Evolutionary conservation across 2,797 vertebrate species (phyloP), one percentile per base, ranked within the genome.

Genomic region (Coregonus sp.): DNA sequence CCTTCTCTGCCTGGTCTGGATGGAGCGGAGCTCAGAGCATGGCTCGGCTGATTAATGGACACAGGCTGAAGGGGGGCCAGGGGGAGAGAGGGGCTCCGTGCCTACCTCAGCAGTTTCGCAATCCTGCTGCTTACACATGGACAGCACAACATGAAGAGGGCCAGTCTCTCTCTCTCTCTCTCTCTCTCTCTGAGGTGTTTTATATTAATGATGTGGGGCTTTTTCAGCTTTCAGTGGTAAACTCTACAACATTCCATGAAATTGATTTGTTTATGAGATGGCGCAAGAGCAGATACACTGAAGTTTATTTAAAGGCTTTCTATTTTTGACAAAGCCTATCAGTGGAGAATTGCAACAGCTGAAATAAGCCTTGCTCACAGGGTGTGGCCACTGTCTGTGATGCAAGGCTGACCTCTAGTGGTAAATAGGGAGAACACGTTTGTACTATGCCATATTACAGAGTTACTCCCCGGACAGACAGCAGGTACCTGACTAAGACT

Each of bases 91-190:
- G 12, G 72, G 33, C 51, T 59, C 51, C 73, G 76, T 94, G 93
- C 92, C 90, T 78, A 94, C 92, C 92, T 94, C 93, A 94, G 94
- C 93, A 94, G 90, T 94, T 94, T 94, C 93, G 91, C 92, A 94
- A 94, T 94, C 93, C 92, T 90, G 40, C 47, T n/a, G 35, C 80
- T 25, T 51, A n/a, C 51, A 72, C 71, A 72, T 56, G 31, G 52
- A 86, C 86, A 80, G 89, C 88, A 89, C 88, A 91, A 91, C 89
- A 90, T 86, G 85, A 92, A 92, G 33, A 90, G 89, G 89, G 87
- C 87, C 89, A 90, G 85, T 33, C 31, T 35, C 63, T 50, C 18
- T 31, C 31, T 51, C 51, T 56, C 15, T 47, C 11, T 66, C 31
- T 20, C 25, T 50, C 47, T 71, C 29, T 61, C 14, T 71, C 29